phyloP scores from a whole-genome alignment of 2,113 vertebrate genomes.

The Limnothrissa miodon region DNA sequence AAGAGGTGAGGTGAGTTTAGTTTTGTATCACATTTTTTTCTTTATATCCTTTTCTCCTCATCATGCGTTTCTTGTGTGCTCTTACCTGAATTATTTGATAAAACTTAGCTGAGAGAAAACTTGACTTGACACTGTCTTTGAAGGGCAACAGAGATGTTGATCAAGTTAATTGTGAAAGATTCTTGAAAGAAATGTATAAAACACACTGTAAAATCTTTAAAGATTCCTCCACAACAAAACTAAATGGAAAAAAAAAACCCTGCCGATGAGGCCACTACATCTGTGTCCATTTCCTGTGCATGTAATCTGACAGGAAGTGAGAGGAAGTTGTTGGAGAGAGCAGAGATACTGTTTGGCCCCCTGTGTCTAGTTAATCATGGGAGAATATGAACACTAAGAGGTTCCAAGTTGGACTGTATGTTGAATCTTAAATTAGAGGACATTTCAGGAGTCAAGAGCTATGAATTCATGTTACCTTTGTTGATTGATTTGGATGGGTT shows the following conservation, averaged over 20 bases:
- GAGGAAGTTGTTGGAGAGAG: constrained; percentile 13
- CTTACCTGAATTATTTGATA: not conserved
- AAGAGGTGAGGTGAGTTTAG: not conserved
- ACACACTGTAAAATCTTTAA: not conserved
- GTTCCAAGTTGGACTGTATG: not conserved
- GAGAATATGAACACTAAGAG: not conserved
- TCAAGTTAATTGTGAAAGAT: not conserved
- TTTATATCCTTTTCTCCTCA: not conserved
- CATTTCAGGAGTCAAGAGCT: not conserved
- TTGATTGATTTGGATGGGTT: not conserved
- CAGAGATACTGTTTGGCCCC: not conserved
- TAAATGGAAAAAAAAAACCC: not conserved
- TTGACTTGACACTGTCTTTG: not conserved
- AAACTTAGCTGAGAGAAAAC: not conserved
- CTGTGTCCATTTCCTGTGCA: constrained; percentile 9
- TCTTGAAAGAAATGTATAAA: not conserved
- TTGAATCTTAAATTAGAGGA: not conserved
- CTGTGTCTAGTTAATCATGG: constrained; percentile 7
- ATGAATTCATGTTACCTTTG: not conserved
- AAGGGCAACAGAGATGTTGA: not conserved
- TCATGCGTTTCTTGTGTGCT: not conserved
- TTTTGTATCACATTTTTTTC: too few species aligned
- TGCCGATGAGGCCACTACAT: not conserved
- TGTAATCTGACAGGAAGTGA: constrained; percentile 10
- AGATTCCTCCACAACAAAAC: not conserved